Base-by-base conservation (phyloP, 2,797 vertebrate species). In the Arnoldichthys spilopterus region DNA sequence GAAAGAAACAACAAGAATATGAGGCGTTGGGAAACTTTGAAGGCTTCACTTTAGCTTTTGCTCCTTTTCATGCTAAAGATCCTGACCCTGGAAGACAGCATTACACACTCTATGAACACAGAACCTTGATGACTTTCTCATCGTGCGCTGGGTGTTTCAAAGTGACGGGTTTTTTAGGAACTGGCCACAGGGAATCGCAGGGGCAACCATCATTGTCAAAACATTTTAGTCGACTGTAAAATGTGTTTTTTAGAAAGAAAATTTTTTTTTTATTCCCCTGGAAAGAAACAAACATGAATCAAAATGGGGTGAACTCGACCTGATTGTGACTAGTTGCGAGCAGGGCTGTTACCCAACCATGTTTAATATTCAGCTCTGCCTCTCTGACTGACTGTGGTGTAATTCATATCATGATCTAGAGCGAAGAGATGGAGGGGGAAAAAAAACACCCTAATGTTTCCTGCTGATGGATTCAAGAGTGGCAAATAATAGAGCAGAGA, bases 401-500 rank as follows among this genome's bases (percentile, higher is more conserved):
- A 72, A 84, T 80, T 78, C 56, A 69, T 61, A 83, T 75, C 54
- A 51, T 58, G 67, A 62, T 74, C 24, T 78, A 59, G 62, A 64
- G 40, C 8, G n/a, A 64, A 64, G 51, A 64, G 30, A 70, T 40
- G 59, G 70, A 71, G 45, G 32, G 26, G 15, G 1, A 20, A 53
- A 30, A 12, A 26, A 51, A 34, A 61, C 66, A 43, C 18, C 6
- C 59, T 86, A 83, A 81, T 84, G 80, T 81, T 91, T 89, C 84
- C 80, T 85, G 87, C 87, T 82, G 81, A 89, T 83, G 86, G 79
- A 89, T 91, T 92, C 88, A 85, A 77, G 86, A 83, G 87, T 86
- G 85, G 82, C 85, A 87, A 89, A 85, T 85, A 84, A 89, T 89
- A 83, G 76, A 80, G 56, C 28, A 54, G 68, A 24, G 68, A 80